Base-by-base conservation (phyloP, 2,113 vertebrate genomes). In the Calyptommatus sinebrachiatus region DNA sequence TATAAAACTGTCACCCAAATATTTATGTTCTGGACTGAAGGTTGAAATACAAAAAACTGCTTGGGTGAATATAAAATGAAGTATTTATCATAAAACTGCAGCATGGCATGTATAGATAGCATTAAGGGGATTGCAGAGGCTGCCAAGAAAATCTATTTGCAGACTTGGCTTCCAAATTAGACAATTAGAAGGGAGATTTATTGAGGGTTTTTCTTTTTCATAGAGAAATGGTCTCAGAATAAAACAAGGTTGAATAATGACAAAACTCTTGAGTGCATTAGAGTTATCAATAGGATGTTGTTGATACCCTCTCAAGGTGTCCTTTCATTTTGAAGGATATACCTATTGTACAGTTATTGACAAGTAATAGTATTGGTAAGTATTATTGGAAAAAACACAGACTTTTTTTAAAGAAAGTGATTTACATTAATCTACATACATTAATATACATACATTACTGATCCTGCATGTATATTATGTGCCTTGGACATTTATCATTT, bases 51-150 rank as follows among this genome's bases (percentile, higher is more conserved):
- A 90, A 62, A 81, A 87, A 77, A 73, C 80, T 87, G 81, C 84
- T 91, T 48, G 60, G 86, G 84, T 86, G 86, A 88, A 87, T 87
- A 85, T 85, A 83, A 89, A 90, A 87, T 84, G 85, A 87, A 89
- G 85, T 85, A 88, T 89, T 89, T 86, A 88, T 91, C 89, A 91
- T 89, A 91, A 89, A 92, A 85, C 84, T 91, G 86, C 91, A 84
- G 91, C 1, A 20, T 87, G 86, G 88, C 84, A 76, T 86, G 87
- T 88, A 87, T 86, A 87, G 88, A 85, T 87, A 90, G 90, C 89
- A 93, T 92, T 93, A 92, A 79, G 1, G 0, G 78, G 83, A 89
- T 84, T 89, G 83, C 84, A 84, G 70, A 84, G 85, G 76, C 85
- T 91, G 88, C 89, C 88, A 93, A 82, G 84, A 53, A 79, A 45